A percentile compares a stretch with the other conserved stretches of the same genome.
These are phyloP conservation scores for Babylonia areolata DNA, from an alignment of 1,140 invertebrate species.

Conservation along the genomic window DNA sequence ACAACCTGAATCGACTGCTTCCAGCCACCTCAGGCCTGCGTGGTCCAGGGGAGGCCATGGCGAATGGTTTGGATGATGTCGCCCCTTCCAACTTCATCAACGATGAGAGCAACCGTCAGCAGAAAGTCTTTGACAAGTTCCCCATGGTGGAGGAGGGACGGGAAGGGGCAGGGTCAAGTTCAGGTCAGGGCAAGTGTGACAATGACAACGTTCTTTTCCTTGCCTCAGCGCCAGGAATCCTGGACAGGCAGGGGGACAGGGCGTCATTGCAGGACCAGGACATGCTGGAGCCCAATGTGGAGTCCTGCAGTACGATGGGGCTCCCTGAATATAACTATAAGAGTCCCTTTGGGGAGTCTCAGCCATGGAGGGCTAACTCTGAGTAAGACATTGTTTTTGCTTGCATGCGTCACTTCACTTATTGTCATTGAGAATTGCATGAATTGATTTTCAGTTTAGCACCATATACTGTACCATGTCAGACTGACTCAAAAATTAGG, in stretches of 20 bases:
- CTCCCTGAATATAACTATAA: not conserved
- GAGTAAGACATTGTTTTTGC: slow-evolving; percentile 22
- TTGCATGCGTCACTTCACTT: too few relatives aligned
- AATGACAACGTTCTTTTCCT: slow-evolving; percentile 31
- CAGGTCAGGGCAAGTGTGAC: slow-evolving; percentile 49
- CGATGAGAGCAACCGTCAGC: slow-evolving; percentile 62
- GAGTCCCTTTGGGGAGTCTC: not conserved
- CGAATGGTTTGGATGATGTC: slow-evolving; percentile 46
- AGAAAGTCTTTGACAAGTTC: slow-evolving; percentile 65
- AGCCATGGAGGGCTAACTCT: slow-evolving; percentile 20
- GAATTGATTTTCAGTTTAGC: too few relatives aligned
- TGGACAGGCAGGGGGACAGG: slow-evolving; percentile 33
- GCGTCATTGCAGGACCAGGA: slow-evolving; percentile 46
- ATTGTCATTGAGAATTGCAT: too few relatives aligned
- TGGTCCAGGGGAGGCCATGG: slow-evolving; percentile 34
- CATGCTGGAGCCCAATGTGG: slow-evolving; percentile 33
- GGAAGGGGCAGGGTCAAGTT: slow-evolving; percentile 44
- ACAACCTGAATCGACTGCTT: slow-evolving; percentile 34
- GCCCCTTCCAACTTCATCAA: slow-evolving; percentile 62
- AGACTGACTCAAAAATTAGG: too few relatives aligned
- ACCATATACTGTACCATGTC: too few relatives aligned
- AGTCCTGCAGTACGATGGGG: slow-evolving; percentile 9
- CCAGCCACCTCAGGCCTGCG: not conserved
- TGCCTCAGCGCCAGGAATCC: slow-evolving; percentile 3
- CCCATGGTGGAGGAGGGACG: slow-evolving; percentile 45